Evolutionary conservation across 2,797 vertebrate species (phyloP), one percentile per base, ranked within the genome.

Genomic region (Thalassophryne amazonica): DNA sequence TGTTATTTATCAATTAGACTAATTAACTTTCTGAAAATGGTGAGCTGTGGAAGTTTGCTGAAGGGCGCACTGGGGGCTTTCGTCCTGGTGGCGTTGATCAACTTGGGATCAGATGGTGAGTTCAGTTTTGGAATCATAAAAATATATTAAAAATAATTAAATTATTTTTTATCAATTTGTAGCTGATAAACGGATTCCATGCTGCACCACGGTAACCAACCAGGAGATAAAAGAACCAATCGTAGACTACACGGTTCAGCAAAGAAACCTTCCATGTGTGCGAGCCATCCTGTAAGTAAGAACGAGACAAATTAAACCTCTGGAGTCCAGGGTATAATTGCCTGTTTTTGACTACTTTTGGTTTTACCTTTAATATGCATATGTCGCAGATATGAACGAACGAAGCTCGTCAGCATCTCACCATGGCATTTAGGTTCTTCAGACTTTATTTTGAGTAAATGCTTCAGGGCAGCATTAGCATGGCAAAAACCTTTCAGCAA

Each of bases 241-340:
- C 40, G 1, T 4, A 5, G 70, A 43, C 1, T 76, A 15, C 39
- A 1, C 42, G 48, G 0, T 56, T 2, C 78, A 81, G 46, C 3
- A 0, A 0, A 0, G 1, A 0, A 13, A 9, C 1, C 33, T 3
- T 7, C 76, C 78, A 0, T 90, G 89, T 17, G 22, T 88, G 22
- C 4, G 0, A 0, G 89, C 89, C 0, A 39, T 85, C 48, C 73
- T 90, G 89, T 90, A 64, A 88, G 89, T 58, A 13, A 5, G 3
- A 19, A 7, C n/a, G n/a, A n/a, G n/a, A n/a, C n/a, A n/a, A n/a
- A n/a, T n/a, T n/a, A n/a, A n/a, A n/a, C n/a, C n/a, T n/a, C n/a
- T n/a, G n/a, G n/a, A n/a, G n/a, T n/a, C n/a, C n/a, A n/a, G n/a
- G n/a, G n/a, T n/a, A n/a, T n/a, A n/a, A n/a, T n/a, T n/a, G n/a